A percentile compares a stretch with the other conserved stretches of the same genome.
Evolutionary conservation across 2,797 vertebrate genomes (phyloP).

Genomic region (Dendrocincla fuliginosa): DNA sequence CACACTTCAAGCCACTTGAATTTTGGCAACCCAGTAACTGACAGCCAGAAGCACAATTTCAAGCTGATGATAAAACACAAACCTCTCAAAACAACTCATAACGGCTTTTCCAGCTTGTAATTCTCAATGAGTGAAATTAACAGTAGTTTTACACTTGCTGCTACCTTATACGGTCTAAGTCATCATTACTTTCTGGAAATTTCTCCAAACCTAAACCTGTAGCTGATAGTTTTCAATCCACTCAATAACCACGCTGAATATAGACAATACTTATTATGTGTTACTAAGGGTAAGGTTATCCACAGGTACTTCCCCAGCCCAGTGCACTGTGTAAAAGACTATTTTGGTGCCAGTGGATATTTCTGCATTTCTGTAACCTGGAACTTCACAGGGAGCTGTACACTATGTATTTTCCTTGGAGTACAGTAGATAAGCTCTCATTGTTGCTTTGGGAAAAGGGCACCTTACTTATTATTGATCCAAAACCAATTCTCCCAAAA

Average conservation of each 20-base stretch:
- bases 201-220: slow-evolving; percentile 31
- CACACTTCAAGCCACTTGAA: slow-evolving; percentile 45
- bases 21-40: slow-evolving; percentile 56
- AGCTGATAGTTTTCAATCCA: not conserved
- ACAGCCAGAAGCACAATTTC: slow-evolving; percentile 40
- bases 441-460: slow-evolving; percentile 21
- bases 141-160: not conserved
- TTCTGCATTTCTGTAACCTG: slow-evolving; percentile 8
- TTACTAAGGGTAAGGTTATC: not conserved
- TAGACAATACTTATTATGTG: not conserved
- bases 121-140: not conserved
- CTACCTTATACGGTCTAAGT: not conserved
- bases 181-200: slow-evolving; percentile 40
- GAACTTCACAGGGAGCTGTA: slow-evolving; percentile 34
- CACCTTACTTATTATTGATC: slow-evolving; percentile 39
- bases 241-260: not conserved
- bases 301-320: not conserved
- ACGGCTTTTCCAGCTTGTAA: slow-evolving; percentile 44
- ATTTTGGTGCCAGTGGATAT: not conserved
- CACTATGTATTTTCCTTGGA: slow-evolving; percentile 23
- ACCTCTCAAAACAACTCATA: slow-evolving; percentile 56
- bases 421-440: slow-evolving; percentile 35
- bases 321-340: not conserved
- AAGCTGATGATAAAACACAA: slow-evolving; percentile 44
- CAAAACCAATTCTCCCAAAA: slow-evolving; percentile 48